A percentile compares a stretch with the other conserved stretches of the same genome.
These are phyloP conservation scores for Poeciliopsis turrubarensis DNA, from an alignment of 2,113 vertebrate species.

Conservation along the genomic window DNA sequence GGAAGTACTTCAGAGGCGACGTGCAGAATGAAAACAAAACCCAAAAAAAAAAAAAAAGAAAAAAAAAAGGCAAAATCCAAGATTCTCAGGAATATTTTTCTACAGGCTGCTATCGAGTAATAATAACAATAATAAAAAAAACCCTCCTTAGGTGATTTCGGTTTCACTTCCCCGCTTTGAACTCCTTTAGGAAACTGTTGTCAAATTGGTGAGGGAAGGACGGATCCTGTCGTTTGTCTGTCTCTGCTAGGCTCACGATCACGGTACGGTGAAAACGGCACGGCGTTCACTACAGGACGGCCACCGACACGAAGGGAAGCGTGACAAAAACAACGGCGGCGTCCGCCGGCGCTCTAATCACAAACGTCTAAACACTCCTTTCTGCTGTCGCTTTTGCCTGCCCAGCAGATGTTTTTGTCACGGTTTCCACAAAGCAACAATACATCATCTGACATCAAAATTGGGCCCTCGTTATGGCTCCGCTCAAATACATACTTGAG, in stretches of 20 bases:
- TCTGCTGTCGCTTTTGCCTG: slow-evolving; percentile 9
- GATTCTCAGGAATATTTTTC: slow-evolving; percentile 48
- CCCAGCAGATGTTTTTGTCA: slow-evolving; percentile 19
- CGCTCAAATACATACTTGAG: slow-evolving; percentile 35
- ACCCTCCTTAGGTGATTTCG: slow-evolving; percentile 8
- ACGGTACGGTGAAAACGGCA: slow-evolving; percentile 45
- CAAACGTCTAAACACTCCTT: slow-evolving; percentile 15
- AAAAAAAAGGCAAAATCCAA: slow-evolving; percentile 29
- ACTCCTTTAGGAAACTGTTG: slow-evolving; percentile 19
- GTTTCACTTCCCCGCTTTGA: background rate
- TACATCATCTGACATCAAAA: slow-evolving; percentile 51
- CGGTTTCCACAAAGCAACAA: slow-evolving; percentile 8
- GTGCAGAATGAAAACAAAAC: slow-evolving; percentile 32
- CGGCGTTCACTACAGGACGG: slow-evolving; percentile 27
- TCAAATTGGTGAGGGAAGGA: background rate
- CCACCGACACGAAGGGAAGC: slow-evolving; percentile 54
- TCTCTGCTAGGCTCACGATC: slow-evolving; percentile 54
- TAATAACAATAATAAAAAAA: background rate
- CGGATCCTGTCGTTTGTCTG: slow-evolving; percentile 16
- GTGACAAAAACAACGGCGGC: slow-evolving; percentile 47
- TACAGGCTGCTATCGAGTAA: slow-evolving; percentile 38
- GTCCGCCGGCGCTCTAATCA: slow-evolving; percentile 7
- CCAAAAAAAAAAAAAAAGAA: too few relatives aligned
- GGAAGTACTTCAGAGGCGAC: slow-evolving; percentile 19
- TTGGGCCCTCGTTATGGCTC: slow-evolving; percentile 28